Evolutionary conservation across 2,113 vertebrate species (phyloP).

Genomic region (Sialia sialis): DNA sequence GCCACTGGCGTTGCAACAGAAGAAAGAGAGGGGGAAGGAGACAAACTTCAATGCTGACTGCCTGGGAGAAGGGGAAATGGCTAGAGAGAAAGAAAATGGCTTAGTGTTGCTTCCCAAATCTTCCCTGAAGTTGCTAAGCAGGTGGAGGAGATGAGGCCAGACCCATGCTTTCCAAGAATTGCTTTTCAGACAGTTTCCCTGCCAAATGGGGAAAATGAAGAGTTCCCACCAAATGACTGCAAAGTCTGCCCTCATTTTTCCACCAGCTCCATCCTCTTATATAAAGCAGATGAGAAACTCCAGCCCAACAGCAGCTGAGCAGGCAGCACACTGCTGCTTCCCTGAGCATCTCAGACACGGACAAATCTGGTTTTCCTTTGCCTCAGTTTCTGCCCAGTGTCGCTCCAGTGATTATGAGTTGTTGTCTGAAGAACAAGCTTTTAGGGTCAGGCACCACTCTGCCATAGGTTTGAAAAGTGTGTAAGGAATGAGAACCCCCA

Average conservation of each 20-base stretch:
- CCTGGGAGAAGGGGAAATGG: neutral
- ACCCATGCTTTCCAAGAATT: neutral
- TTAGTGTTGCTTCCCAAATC: neutral
- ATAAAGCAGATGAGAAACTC: neutral
- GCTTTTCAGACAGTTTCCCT: neutral
- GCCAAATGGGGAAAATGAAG: neutral
- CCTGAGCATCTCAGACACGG: neutral
- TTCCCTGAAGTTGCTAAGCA: conserved; percentile 29
- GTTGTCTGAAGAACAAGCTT: neutral
- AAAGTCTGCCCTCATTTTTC: neutral
- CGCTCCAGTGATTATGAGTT: neutral
- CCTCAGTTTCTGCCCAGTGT: neutral
- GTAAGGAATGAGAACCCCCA: neutral
- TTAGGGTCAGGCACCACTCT: neutral
- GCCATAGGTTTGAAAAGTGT: neutral
- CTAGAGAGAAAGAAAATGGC: neutral
- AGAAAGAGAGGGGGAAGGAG: conserved; percentile 17
- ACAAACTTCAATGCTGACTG: neutral
- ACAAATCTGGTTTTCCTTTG: neutral
- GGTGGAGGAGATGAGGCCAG: neutral
- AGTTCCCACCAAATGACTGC: neutral
- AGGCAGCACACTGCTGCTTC: neutral
- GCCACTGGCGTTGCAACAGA: conserved; percentile 11
- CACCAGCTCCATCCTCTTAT: neutral
- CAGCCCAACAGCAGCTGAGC: neutral